A percentile compares a stretch with the other conserved stretches of the same genome.
Evolutionary conservation across 2,113 vertebrate genomes (phyloP).

Genomic region (Sula dactylatra): DNA sequence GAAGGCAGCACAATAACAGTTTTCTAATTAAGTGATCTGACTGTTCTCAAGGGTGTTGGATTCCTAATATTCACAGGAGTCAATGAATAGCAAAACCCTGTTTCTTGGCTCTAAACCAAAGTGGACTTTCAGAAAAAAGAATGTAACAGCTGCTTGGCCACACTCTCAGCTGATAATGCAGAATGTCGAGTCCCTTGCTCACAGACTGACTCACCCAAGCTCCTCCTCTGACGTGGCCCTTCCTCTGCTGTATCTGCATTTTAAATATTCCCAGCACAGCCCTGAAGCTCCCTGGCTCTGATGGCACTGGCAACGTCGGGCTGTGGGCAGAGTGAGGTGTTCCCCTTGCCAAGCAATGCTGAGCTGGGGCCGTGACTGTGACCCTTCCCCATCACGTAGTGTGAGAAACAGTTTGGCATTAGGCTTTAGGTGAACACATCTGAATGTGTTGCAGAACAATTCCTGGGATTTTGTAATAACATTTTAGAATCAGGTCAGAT

Average conservation of each 20-base stretch:
- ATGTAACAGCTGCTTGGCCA: background rate
- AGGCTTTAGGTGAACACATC: background rate
- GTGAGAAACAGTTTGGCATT: background rate
- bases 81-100: background rate
- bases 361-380: background rate
- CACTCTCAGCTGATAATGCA: background rate
- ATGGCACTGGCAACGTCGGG: background rate
- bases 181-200: background rate
- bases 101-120: background rate
- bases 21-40: background rate
- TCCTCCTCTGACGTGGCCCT: background rate
- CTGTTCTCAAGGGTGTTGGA: background rate
- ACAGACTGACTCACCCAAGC: background rate
- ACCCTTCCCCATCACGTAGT: accelerated
- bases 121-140: background rate
- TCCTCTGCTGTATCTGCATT: background rate
- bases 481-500: background rate
- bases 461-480: background rate
- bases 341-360: background rate
- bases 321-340: background rate
- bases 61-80: background rate
- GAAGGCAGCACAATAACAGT: background rate
- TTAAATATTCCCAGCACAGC: background rate
- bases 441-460: background rate
- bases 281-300: background rate